These are phyloP conservation scores for Porites lobata DNA, from an alignment of 92 coral and sea anemone genomes.

Conservation along the genomic window DNA sequence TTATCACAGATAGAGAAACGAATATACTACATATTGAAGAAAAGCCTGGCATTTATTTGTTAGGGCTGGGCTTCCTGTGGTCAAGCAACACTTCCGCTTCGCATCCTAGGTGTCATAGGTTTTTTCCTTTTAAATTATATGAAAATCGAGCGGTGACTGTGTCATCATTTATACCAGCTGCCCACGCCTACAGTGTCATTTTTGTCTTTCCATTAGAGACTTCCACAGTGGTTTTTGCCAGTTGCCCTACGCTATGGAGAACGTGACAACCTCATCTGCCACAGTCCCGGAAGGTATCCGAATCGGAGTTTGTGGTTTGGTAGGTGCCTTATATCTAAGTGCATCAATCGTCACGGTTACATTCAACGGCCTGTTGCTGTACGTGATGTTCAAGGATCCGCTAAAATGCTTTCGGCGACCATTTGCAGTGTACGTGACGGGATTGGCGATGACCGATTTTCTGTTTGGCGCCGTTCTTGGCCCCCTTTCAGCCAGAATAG, in stretches of 20 bases:
- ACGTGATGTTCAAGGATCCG: constrained; percentile 65
- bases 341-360: constrained; percentile 25
- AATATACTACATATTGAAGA: no score
- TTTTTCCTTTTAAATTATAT: no score
- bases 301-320: constrained; percentile 13
- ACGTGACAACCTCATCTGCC: neutral
- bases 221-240: neutral
- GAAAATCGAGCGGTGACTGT: no score
- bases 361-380: constrained; percentile 47
- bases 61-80: no score
- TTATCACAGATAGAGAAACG: no score
- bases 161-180: neutral
- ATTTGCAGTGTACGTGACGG: constrained; percentile 52
- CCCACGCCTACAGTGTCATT: neutral
- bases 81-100: no score
- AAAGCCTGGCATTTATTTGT: no score
- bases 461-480: constrained; percentile 56
- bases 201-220: neutral
- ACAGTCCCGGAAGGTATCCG: neutral
- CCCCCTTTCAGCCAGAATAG: constrained; percentile 32
- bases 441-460: constrained; percentile 55
- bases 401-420: constrained; percentile 62
- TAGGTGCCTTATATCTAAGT: constrained; percentile 2
- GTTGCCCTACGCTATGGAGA: neutral
- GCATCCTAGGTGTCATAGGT: no score